Conservation (phyloP, 2,888 invertebrate genomes). For the Cactoblastis cactorum region DNA sequence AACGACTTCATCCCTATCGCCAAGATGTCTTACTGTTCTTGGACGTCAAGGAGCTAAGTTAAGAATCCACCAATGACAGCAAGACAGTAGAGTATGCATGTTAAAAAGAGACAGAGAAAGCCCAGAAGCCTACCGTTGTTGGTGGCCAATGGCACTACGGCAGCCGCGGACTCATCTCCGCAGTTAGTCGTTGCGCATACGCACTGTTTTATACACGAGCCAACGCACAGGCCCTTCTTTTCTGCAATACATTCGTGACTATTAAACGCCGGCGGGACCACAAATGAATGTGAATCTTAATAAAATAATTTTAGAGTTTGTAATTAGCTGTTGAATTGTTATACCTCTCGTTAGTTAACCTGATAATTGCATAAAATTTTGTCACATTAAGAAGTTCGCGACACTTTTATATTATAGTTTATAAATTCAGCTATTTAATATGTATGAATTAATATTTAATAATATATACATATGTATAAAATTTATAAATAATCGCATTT, state of each 20-base stretch:
- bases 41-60: conserved; percentile 39
- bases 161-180: conserved; percentile 60
- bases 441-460: too few relatives aligned
- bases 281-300: background rate
- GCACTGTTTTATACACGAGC: conserved; percentile 74
- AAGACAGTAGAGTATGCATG: too few relatives aligned
- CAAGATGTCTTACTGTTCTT: conserved; percentile 46
- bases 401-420: too few relatives aligned
- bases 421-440: too few relatives aligned
- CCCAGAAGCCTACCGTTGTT: conserved; percentile 43
- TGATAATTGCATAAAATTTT: too few relatives aligned
- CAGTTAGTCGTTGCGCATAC: conserved; percentile 65
- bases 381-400: too few relatives aligned
- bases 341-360: too few relatives aligned
- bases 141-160: conserved; percentile 45
- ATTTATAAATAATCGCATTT: too few relatives aligned
- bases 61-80: too few relatives aligned
- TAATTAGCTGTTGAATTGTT: background rate
- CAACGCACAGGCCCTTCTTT: conserved; percentile 63
- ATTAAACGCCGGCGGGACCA: background rate
- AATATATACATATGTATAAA: too few relatives aligned
- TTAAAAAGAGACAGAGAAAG: too few relatives aligned
- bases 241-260: conserved; percentile 52
- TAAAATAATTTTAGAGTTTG: background rate
- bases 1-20: conserved; percentile 15